A percentile compares a stretch with the other conserved stretches of the same genome.
These are phyloP conservation scores for Aphelocoma coerulescens DNA, from an alignment of 2,113 vertebrate genomes.

Conservation along the genomic window DNA sequence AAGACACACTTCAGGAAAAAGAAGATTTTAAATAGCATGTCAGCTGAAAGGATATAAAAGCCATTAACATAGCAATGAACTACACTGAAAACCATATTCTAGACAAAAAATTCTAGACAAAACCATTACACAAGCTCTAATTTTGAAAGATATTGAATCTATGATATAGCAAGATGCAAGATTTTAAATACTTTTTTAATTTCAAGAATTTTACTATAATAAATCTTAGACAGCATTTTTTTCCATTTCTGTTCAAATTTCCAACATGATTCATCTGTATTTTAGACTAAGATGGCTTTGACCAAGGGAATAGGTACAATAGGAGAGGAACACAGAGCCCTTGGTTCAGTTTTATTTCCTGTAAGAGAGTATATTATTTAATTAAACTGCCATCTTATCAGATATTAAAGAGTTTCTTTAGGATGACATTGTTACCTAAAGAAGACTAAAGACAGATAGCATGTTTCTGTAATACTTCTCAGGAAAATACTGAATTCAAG, in stretches of 20 bases:
- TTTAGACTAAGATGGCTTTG: not conserved
- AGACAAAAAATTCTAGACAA: not conserved
- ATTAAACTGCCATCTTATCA: not conserved
- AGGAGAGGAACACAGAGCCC: not conserved
- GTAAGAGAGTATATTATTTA: not conserved
- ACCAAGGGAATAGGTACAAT: not conserved
- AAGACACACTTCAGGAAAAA: not conserved
- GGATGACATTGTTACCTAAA: not conserved
- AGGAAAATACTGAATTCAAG: not conserved
- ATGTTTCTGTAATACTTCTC: not conserved
- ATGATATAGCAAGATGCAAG: not conserved
- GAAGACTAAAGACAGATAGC: not conserved
- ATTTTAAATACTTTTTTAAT: not conserved
- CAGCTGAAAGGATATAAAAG: not conserved
- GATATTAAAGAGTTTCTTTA: not conserved
- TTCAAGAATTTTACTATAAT: not conserved
- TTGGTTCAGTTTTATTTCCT: conserved; percentile 8
- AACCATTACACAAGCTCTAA: not conserved
- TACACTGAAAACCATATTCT: not conserved
- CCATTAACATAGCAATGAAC: not conserved
- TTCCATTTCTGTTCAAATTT: not conserved
- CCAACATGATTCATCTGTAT: not conserved
- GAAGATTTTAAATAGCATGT: not conserved
- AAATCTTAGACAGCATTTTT: not conserved
- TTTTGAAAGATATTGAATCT: not conserved